Evolutionary conservation across 2,888 invertebrate species (phyloP).

Genomic region (Drosophila koepferae): DNA sequence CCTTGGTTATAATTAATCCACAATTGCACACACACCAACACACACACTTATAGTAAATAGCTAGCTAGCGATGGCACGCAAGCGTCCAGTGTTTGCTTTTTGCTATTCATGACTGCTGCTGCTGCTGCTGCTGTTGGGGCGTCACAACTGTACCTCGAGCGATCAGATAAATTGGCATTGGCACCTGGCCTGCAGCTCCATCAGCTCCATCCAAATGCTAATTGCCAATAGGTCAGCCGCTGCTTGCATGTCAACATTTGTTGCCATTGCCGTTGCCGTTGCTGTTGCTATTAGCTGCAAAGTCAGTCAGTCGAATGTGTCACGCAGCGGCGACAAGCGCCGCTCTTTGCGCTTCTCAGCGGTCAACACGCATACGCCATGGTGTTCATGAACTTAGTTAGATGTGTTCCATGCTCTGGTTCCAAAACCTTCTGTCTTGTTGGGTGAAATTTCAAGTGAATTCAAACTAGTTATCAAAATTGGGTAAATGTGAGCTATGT

Average conservation of each 20-base stretch:
- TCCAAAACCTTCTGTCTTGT: not conserved
- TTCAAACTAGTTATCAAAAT: not conserved
- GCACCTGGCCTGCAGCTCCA: constrained; percentile 56
- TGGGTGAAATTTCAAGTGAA: not conserved
- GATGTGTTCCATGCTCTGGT: not conserved
- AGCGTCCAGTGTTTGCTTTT: constrained; percentile 38
- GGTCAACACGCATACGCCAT: constrained; percentile 54
- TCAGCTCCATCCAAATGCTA: constrained; percentile 69
- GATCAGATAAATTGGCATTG: constrained; percentile 68
- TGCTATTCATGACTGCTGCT: constrained; percentile 5
- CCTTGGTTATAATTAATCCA: constrained; percentile 80
- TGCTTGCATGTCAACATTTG: constrained; percentile 65
- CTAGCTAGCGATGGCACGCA: constrained; percentile 57
- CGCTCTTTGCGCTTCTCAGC: constrained; percentile 36
- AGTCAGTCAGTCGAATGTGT: constrained; percentile 71
- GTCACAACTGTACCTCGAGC: constrained; percentile 57
- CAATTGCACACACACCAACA: constrained; percentile 69
- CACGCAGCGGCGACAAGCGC: constrained; percentile 65
- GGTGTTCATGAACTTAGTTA: constrained; percentile 11
- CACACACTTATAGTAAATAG: constrained; percentile 32
- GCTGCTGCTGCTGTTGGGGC: constrained; percentile 28
- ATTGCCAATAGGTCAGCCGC: constrained; percentile 75
- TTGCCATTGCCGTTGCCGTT: constrained; percentile 27
- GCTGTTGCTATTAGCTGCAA: constrained; percentile 62
- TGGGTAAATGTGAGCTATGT: not conserved